Conservation (phyloP, 1,140 invertebrate genomes). For the Saccostrea cuccullata region DNA sequence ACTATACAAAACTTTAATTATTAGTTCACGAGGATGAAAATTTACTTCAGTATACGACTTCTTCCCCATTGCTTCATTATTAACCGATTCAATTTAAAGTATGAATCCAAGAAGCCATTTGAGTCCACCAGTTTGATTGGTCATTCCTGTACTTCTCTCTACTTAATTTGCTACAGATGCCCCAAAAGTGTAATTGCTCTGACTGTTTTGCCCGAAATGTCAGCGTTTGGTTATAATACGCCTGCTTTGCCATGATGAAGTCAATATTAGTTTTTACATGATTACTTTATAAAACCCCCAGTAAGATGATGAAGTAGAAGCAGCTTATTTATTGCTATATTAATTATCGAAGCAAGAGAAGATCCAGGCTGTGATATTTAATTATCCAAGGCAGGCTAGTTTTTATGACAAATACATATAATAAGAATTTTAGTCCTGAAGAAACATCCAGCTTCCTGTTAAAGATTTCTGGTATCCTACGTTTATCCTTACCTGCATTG, state of each 20-base stretch:
- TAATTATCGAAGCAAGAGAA: neutral
- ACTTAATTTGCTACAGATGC: neutral
- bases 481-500: too few species aligned
- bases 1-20: too few species aligned
- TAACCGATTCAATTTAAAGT: too few species aligned
- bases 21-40: too few species aligned
- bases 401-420: neutral
- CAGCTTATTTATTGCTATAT: neutral
- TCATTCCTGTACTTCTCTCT: neutral
- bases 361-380: neutral
- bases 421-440: neutral
- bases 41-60: too few species aligned
- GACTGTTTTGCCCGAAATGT: neutral
- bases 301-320: slow-evolving; percentile 15
- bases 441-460: neutral
- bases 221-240: neutral
- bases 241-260: slow-evolving; percentile 9
- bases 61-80: too few species aligned
- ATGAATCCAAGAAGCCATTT: too few species aligned
- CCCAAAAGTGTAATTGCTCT: neutral
- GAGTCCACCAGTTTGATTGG: too few species aligned
- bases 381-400: neutral
- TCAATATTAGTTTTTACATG: slow-evolving; percentile 18
- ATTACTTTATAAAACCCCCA: slow-evolving; percentile 5
- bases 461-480: too few species aligned